A percentile compares a stretch with the other conserved stretches of the same genome.
These are phyloP conservation scores for Carabus problematicus DNA, from an alignment of 2,888 invertebrate species.

Conservation along the genomic window DNA sequence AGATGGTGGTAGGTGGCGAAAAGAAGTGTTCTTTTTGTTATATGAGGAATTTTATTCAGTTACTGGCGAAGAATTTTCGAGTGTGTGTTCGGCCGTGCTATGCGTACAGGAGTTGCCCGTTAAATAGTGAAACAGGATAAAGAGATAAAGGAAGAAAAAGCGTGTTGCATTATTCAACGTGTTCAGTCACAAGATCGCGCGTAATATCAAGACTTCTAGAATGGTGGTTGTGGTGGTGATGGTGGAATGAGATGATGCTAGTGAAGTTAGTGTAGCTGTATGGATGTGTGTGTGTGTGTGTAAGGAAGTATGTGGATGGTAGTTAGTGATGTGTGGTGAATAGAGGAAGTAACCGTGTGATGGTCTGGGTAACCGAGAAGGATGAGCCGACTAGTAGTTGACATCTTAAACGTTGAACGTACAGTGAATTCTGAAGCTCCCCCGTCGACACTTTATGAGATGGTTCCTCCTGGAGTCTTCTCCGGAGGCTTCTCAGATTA, in stretches of 20 bases:
- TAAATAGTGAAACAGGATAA: conserved; percentile 43
- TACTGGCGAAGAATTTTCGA: background rate
- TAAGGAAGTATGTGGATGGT: too few relatives aligned
- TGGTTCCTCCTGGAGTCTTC: conserved; percentile 24
- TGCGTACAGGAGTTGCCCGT: conserved; percentile 23
- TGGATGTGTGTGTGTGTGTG: too few relatives aligned
- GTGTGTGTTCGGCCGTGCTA: conserved; percentile 21
- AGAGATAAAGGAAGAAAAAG: conserved; percentile 43
- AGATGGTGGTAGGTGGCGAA: too few relatives aligned
- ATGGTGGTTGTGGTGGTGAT: too few relatives aligned
- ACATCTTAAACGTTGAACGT: conserved; percentile 42
- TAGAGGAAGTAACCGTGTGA: background rate
- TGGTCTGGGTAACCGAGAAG: conserved; percentile 5
- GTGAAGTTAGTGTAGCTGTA: too few relatives aligned
- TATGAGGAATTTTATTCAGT: conserved; percentile 35
- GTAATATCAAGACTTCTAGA: conserved; percentile 19
- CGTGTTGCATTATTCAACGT: conserved; percentile 42
- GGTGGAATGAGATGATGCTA: too few relatives aligned
- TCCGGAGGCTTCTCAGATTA: conserved; percentile 33
- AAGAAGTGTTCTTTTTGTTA: conserved; percentile 28
- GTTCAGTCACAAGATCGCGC: conserved; percentile 29
- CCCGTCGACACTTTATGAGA: conserved; percentile 36
- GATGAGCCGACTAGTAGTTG: conserved; percentile 25
- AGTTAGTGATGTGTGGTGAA: background rate
- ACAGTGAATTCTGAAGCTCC: conserved; percentile 42